These are phyloP conservation scores for Orussus abietinus DNA, from an alignment of 1,140 invertebrate species.

Conservation along the genomic window DNA sequence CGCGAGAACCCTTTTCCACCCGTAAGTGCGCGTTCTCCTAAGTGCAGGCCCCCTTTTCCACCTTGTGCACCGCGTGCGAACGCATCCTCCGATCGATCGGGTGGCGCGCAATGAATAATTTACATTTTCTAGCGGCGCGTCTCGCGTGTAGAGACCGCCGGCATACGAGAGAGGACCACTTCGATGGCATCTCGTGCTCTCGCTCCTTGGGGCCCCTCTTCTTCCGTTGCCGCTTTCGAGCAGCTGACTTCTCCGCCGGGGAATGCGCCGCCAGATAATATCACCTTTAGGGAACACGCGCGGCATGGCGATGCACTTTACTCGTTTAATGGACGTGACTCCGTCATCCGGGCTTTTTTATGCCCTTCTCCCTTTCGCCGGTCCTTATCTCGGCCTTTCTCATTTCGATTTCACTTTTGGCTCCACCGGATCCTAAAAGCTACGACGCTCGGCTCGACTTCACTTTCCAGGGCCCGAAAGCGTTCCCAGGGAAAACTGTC, in stretches of 20 bases:
- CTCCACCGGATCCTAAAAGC: too few species aligned
- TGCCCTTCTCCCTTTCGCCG: background rate
- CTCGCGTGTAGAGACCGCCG: slow-evolving; percentile 19
- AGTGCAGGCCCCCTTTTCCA: too few species aligned
- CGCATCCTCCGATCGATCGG: slow-evolving; percentile 33
- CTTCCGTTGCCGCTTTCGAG: slow-evolving; percentile 12
- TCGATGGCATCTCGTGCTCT: slow-evolving; percentile 31
- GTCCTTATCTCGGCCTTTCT: too few species aligned
- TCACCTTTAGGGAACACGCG: slow-evolving; percentile 20
- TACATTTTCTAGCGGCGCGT: slow-evolving; percentile 24
- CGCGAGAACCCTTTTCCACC: too few species aligned
- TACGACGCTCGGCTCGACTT: too few species aligned
- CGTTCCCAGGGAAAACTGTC: too few species aligned
- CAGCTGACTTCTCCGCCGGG: slow-evolving; percentile 12
- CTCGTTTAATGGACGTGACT: slow-evolving; percentile 6
- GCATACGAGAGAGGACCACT: slow-evolving; percentile 21
- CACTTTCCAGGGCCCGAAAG: too few species aligned
- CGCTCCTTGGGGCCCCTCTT: too few species aligned
- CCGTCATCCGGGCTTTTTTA: background rate
- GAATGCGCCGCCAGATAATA: slow-evolving; percentile 26
- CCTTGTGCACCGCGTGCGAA: too few species aligned
- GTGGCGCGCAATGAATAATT: slow-evolving; percentile 34
- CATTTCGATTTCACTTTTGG: too few species aligned
- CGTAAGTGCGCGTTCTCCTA: slow-evolving; percentile 7
- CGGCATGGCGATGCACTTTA: slow-evolving; percentile 10